A percentile compares a stretch with the other conserved stretches of the same genome.
phyloP scores from a whole-genome alignment of 1,140 invertebrate species.

The Leptinotarsa defecta region DNA sequence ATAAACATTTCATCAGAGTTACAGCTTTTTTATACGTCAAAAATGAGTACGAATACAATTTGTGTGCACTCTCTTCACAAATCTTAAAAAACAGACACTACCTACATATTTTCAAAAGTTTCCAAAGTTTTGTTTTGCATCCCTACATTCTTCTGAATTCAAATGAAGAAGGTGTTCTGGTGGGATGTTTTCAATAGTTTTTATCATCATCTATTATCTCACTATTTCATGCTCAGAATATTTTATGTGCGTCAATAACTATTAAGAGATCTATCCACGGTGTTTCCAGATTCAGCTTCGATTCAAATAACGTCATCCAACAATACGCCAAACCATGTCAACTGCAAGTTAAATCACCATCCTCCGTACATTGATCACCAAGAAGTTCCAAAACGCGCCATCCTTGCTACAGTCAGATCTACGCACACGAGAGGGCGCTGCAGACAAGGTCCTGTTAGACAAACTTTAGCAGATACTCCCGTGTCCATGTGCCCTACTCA shows the following conservation, averaged over 20 bases:
- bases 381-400: constrained; percentile 51
- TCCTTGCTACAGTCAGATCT: constrained; percentile 52
- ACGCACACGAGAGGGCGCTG: constrained; percentile 50
- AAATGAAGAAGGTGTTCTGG: no score
- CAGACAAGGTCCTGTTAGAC: constrained; percentile 49
- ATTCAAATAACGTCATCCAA: constrained; percentile 49
- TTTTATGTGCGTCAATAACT: not conserved
- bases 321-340: constrained; percentile 49
- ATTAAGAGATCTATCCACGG: not conserved
- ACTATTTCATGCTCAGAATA: no score
- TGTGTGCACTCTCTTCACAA: no score
- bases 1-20: no score
- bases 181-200: no score
- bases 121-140: no score
- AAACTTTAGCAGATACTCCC: constrained; percentile 48
- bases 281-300: constrained; percentile 42
- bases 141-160: no score
- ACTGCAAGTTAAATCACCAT: constrained; percentile 39
- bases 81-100: no score
- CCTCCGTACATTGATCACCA: constrained; percentile 47
- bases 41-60: no score
- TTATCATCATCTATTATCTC: no score
- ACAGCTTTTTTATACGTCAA: no score
- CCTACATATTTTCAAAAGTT: no score
- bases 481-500: constrained; percentile 44